Conservation (phyloP, 2,888 invertebrate species). For the Bellardia bayeri region DNA sequence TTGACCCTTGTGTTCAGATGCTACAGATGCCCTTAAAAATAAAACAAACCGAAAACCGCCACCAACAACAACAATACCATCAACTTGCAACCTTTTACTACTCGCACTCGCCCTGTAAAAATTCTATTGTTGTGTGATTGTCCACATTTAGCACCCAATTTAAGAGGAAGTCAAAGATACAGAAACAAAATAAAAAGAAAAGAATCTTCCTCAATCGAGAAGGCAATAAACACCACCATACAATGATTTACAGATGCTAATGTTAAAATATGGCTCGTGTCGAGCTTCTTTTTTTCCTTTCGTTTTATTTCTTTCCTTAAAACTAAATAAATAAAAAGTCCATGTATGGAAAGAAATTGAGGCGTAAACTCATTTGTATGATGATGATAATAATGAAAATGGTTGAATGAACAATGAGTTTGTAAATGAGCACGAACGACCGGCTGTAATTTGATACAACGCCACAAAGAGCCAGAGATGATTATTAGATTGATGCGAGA, state of each 20-base stretch:
- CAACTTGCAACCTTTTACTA: slow-evolving; percentile 39
- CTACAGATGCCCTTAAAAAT: slow-evolving; percentile 24
- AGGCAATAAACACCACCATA: slow-evolving; percentile 64
- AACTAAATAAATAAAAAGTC: slow-evolving; percentile 7
- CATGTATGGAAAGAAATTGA: slow-evolving; percentile 62
- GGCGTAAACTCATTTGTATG: slow-evolving; percentile 72
- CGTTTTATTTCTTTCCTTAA: slow-evolving; percentile 19
- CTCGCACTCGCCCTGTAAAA: slow-evolving; percentile 29
- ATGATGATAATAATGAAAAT: slow-evolving; percentile 68
- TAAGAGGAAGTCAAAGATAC: slow-evolving; percentile 58
- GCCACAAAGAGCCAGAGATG: slow-evolving; percentile 11
- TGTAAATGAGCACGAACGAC: slow-evolving; percentile 63
- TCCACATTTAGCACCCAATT: slow-evolving; percentile 73
- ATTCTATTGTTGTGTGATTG: slow-evolving; percentile 67
- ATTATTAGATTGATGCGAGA: slow-evolving; percentile 23
- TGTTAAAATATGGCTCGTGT: slow-evolving; percentile 72
- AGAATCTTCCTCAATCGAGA: slow-evolving; percentile 41
- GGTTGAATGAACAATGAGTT: slow-evolving; percentile 67
- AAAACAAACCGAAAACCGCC: slow-evolving; percentile 17
- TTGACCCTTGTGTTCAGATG: slow-evolving; percentile 57
- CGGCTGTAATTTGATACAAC: slow-evolving; percentile 64
- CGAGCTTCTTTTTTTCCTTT: slow-evolving; percentile 42
- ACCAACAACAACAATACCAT: slow-evolving; percentile 11
- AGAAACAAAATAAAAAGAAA: slow-evolving; percentile 40
- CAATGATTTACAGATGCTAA: slow-evolving; percentile 70